Percentiles rank a stretch among this genome's conserved stretches.
phyloP scores from a whole-genome alignment of 2,113 vertebrate genomes.

The Seriola rivoliana region DNA sequence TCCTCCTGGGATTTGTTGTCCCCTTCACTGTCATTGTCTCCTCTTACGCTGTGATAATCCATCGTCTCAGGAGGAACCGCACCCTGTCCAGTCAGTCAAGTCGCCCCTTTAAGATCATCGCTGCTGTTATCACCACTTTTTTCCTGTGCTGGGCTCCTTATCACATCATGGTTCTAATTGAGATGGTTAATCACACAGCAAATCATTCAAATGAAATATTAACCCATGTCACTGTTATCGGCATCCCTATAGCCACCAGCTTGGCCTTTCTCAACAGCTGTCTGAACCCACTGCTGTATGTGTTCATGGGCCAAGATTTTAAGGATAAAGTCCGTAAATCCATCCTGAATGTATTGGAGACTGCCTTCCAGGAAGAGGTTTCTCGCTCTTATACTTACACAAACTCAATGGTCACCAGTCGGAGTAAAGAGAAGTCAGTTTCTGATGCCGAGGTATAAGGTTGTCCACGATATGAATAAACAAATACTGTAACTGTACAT shows the following conservation, averaged over 20 bases:
- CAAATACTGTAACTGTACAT: slow-evolving; percentile 34
- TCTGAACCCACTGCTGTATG: slow-evolving; percentile 87
- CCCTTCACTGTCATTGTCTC: slow-evolving; percentile 88
- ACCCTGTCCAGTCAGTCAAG: slow-evolving; percentile 83
- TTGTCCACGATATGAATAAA: neutral
- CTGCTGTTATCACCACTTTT: slow-evolving; percentile 87
- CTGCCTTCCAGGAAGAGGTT: slow-evolving; percentile 84
- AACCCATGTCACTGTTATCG: slow-evolving; percentile 67
- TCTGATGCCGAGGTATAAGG: slow-evolving; percentile 80
- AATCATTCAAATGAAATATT: slow-evolving; percentile 53
- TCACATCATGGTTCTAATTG: slow-evolving; percentile 85
- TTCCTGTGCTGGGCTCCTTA: slow-evolving; percentile 92
- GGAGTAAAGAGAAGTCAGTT: slow-evolving; percentile 83
- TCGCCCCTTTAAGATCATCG: slow-evolving; percentile 89
- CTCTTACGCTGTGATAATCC: slow-evolving; percentile 87
- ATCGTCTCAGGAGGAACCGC: slow-evolving; percentile 84
- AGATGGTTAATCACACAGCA: slow-evolving; percentile 76
- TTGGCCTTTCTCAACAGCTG: slow-evolving; percentile 88
- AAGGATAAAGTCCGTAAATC: slow-evolving; percentile 85
- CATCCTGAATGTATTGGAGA: slow-evolving; percentile 82
- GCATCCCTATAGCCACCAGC: slow-evolving; percentile 79
- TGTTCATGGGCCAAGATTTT: slow-evolving; percentile 88
- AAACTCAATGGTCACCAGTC: slow-evolving; percentile 78
- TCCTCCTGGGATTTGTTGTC: slow-evolving; percentile 87
- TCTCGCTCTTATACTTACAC: slow-evolving; percentile 80